These are phyloP conservation scores for Therioaphis trifolii DNA, from an alignment of 2,888 invertebrate genomes.

Conservation along the genomic window DNA sequence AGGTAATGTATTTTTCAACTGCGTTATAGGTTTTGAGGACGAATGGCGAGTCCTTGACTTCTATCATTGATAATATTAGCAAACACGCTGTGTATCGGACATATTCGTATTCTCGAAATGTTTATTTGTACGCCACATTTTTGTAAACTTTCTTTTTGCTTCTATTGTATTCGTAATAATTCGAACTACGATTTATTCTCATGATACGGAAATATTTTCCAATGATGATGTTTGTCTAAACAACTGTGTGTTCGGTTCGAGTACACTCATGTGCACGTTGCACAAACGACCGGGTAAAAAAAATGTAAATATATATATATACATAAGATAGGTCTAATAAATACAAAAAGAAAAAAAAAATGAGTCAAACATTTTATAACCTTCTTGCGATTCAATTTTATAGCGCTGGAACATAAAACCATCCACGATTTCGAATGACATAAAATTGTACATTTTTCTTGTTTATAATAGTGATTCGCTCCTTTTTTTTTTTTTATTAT, in stretches of 20 bases:
- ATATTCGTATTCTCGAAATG: too few relatives aligned
- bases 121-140: too few relatives aligned
- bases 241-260: not conserved
- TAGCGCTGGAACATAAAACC: constrained; percentile 20
- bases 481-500: not conserved
- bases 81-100: too few relatives aligned
- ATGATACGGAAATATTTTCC: not conserved
- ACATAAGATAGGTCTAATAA: not conserved
- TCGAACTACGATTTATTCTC: too few relatives aligned
- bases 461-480: constrained; percentile 10
- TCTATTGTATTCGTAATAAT: too few relatives aligned
- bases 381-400: not conserved
- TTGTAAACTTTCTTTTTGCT: too few relatives aligned
- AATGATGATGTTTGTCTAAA: constrained; percentile 1
- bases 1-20: too few relatives aligned
- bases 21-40: too few relatives aligned
- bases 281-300: not conserved
- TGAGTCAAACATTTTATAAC: constrained; percentile 14
- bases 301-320: not conserved
- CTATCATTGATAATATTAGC: too few relatives aligned
- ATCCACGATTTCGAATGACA: not conserved
- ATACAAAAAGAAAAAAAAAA: not conserved
- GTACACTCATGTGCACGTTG: not conserved
- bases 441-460: constrained; percentile 14
- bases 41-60: too few relatives aligned